phyloP scores from a whole-genome alignment of 2,113 vertebrate species.

The Oreochromis aureus region DNA sequence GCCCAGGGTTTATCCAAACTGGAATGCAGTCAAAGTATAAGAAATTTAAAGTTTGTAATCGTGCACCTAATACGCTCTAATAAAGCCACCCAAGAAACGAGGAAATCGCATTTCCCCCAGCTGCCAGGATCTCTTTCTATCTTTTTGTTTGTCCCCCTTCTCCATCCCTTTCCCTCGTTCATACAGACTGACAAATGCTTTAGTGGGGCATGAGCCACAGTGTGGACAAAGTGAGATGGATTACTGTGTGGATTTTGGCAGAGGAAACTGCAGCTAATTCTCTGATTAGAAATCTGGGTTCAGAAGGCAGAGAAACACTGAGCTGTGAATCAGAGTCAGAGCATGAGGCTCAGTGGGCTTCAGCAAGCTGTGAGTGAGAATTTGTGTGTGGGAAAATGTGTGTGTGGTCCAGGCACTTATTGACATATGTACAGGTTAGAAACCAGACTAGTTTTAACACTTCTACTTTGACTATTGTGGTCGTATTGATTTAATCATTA shows the following conservation, averaged over 20 bases:
- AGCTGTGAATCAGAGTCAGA: constrained; percentile 42
- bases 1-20: not conserved
- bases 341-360: constrained; percentile 1
- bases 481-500: not conserved
- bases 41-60: constrained; percentile 29
- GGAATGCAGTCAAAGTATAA: not conserved
- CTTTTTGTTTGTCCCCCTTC: not conserved
- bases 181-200: constrained; percentile 32
- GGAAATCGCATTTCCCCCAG: constrained; percentile 24
- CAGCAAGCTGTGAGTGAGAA: not conserved
- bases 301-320: constrained; percentile 43
- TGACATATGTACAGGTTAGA: not conserved
- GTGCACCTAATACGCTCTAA: constrained; percentile 29
- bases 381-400: constrained; percentile 3
- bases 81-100: constrained; percentile 31
- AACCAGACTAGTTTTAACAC: not conserved
- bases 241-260: constrained; percentile 60
- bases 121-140: constrained; percentile 17
- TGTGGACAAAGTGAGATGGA: constrained; percentile 66
- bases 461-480: not conserved
- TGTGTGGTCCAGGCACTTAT: not conserved
- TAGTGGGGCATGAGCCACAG: constrained; percentile 30
- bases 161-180: not conserved
- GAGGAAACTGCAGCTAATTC: constrained; percentile 50
- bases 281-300: constrained; percentile 66